A percentile compares a stretch with the other conserved stretches of the same genome.
Evolutionary conservation across 2,888 invertebrate species (phyloP).

Genomic region (Synergus gifuensis): DNA sequence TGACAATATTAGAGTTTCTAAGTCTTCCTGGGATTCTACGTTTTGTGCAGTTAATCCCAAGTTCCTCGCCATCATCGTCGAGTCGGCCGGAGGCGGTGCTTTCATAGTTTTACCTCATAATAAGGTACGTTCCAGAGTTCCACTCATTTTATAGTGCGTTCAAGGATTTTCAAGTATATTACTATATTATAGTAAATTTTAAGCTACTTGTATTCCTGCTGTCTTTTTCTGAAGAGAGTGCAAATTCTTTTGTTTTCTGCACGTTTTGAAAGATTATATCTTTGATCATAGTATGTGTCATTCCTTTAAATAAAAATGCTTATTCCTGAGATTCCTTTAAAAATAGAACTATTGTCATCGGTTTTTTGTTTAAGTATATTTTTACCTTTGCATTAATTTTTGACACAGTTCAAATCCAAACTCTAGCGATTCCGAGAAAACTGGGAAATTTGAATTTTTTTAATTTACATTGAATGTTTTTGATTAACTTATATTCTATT

Average conservation of each 20-base stretch:
- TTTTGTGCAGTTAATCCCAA: slow-evolving; percentile 99
- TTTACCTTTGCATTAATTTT: background rate
- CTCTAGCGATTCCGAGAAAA: too few species aligned
- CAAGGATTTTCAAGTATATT: background rate
- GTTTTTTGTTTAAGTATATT: background rate
- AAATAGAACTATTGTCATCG: background rate
- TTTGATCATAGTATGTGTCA: slow-evolving; percentile 3
- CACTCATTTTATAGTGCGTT: background rate
- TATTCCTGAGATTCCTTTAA: background rate
- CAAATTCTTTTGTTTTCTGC: slow-evolving; percentile 14
- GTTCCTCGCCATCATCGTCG: slow-evolving; percentile 97
- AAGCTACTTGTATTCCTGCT: slow-evolving; percentile 33
- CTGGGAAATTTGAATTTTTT: too few species aligned
- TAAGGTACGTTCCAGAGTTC: slow-evolving; percentile 82
- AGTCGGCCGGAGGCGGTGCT: slow-evolving; percentile 97
- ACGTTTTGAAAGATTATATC: slow-evolving; percentile 2
- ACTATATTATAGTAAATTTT: background rate
- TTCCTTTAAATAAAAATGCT: background rate
- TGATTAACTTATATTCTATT: too few species aligned
- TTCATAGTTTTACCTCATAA: slow-evolving; percentile 96
- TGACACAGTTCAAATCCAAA: background rate
- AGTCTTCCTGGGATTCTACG: slow-evolving; percentile 98
- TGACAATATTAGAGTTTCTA: slow-evolving; percentile 97
- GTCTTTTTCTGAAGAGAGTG: slow-evolving; percentile 4
- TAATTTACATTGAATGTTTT: too few species aligned